Conservation (phyloP, 2,888 invertebrate genomes). For the Cantharis nigra region DNA sequence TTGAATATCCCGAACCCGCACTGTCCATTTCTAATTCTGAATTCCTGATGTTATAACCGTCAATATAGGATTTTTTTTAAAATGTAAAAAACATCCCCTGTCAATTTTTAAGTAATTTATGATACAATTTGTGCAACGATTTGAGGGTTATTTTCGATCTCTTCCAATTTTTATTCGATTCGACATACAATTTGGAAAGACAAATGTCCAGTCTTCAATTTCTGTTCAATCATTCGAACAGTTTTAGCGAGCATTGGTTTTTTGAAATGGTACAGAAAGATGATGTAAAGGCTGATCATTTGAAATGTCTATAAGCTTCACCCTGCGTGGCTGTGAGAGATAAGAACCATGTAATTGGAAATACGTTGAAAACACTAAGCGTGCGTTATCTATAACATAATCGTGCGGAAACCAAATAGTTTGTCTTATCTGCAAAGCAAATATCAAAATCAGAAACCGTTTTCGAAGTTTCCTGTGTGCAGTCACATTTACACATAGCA, state of each 20-base stretch:
- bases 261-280: conserved; percentile 33
- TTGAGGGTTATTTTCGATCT: neutral
- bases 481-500: neutral
- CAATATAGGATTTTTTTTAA: neutral
- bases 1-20: neutral
- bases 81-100: neutral
- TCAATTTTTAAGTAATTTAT: neutral
- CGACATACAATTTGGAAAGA: neutral
- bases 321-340: conserved; percentile 21
- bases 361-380: conserved; percentile 22
- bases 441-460: conserved; percentile 9
- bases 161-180: neutral
- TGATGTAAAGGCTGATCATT: conserved; percentile 26
- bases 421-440: conserved; percentile 23
- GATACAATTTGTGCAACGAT: neutral
- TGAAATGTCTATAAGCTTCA: conserved; percentile 11
- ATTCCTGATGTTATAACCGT: neutral
- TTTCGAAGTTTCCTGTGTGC: neutral
- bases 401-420: conserved; percentile 29
- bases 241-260: conserved; percentile 26
- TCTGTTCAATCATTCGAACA: conserved; percentile 27
- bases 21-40: neutral
- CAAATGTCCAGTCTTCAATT: conserved; percentile 13
- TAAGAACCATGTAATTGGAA: conserved; percentile 26
- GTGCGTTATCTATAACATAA: conserved; percentile 27